A percentile compares a stretch with the other conserved stretches of the same genome.
These are phyloP conservation scores for Pagrus major DNA, from an alignment of 2,113 vertebrate species.

Conservation along the genomic window DNA sequence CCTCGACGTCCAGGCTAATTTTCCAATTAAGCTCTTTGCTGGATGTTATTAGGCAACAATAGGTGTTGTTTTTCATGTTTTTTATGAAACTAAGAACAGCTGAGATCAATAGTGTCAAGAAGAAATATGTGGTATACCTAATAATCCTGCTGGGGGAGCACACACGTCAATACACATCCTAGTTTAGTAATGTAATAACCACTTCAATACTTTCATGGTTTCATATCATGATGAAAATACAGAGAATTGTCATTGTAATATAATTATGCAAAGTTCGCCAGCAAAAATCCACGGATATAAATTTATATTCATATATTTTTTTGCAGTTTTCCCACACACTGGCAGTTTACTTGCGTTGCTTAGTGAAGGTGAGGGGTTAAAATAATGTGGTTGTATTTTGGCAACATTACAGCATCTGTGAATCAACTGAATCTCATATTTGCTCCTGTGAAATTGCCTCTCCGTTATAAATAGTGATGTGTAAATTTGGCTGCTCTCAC, in stretches of 20 bases:
- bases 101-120: constrained; percentile 14
- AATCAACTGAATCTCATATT: background rate
- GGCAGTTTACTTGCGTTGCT: background rate
- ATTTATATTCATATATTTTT: background rate
- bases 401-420: background rate
- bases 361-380: background rate
- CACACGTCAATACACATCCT: background rate
- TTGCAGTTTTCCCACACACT: background rate
- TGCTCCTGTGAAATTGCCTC: background rate
- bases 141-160: background rate
- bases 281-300: background rate
- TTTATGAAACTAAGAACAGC: background rate
- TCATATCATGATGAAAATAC: background rate
- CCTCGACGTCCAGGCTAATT: background rate
- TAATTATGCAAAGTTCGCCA: background rate
- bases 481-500: background rate
- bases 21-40: background rate
- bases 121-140: background rate
- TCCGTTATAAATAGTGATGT: background rate
- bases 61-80: background rate
- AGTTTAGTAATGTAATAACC: background rate
- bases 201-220: background rate
- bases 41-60: background rate
- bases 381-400: background rate
- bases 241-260: background rate